These are phyloP conservation scores for Dastarcus helophoroides DNA, from an alignment of 2,888 invertebrate species.

Conservation along the genomic window DNA sequence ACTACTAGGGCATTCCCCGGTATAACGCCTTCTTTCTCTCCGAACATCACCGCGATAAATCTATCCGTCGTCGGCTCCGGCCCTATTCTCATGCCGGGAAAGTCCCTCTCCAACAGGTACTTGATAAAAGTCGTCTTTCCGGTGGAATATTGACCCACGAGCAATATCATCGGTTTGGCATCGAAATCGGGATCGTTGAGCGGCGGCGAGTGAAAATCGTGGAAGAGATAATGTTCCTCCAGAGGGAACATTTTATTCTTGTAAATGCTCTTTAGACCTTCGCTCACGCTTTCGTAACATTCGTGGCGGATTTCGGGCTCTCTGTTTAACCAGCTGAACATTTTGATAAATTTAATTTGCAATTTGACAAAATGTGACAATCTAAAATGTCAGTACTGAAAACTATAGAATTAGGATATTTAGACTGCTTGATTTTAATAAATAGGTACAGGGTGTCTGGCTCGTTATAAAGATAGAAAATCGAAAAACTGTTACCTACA, in stretches of 20 bases:
- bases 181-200: constrained; percentile 95
- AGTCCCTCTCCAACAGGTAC: constrained; percentile 85
- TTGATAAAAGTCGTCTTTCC: constrained; percentile 94
- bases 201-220: constrained; percentile 91
- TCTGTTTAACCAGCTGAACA: constrained; percentile 79
- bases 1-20: constrained; percentile 98
- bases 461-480: too few relatives aligned
- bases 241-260: constrained; percentile 81
- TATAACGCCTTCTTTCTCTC: constrained; percentile 84
- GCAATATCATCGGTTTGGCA: constrained; percentile 93
- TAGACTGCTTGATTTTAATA: too few relatives aligned
- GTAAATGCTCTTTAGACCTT: constrained; percentile 89
- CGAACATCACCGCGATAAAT: constrained; percentile 94
- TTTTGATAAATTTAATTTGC: too few relatives aligned
- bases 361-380: too few relatives aligned
- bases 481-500: too few relatives aligned
- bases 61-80: constrained; percentile 99
- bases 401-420: too few relatives aligned
- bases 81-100: constrained; percentile 96
- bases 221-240: constrained; percentile 82
- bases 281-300: constrained; percentile 79
- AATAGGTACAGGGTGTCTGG: too few relatives aligned
- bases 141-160: constrained; percentile 96
- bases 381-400: too few relatives aligned
- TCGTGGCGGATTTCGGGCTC: constrained; percentile 55